These are phyloP conservation scores for Monopis laevigella DNA, from an alignment of 2,888 invertebrate genomes.

Conservation along the genomic window DNA sequence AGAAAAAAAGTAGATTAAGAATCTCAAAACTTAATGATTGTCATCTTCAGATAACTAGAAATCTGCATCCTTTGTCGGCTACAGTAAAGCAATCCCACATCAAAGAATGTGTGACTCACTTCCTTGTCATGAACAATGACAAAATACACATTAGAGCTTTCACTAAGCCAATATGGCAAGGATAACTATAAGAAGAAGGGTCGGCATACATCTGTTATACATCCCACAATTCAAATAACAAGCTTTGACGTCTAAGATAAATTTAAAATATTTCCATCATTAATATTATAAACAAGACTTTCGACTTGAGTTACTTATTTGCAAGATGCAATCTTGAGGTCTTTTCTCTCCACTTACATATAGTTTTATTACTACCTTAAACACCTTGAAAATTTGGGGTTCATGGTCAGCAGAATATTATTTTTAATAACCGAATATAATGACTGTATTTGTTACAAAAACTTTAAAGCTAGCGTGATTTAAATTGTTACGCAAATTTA, in stretches of 20 bases:
- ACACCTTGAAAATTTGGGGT: constrained; percentile 26
- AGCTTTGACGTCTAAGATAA: background rate
- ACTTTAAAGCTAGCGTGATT: background rate
- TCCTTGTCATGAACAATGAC: constrained; percentile 46
- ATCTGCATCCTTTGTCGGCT: too few species aligned
- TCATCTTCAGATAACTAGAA: too few species aligned
- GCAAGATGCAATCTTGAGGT: too few species aligned
- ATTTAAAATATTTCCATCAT: background rate
- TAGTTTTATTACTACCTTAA: background rate
- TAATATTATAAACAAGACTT: too few species aligned
- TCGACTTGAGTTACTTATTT: too few species aligned
- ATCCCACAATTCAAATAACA: background rate
- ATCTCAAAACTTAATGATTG: too few species aligned
- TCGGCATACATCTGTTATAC: constrained; percentile 25
- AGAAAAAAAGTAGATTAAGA: too few species aligned
- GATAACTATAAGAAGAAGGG: constrained; percentile 40
- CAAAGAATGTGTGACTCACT: constrained; percentile 30
- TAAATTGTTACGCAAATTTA: background rate
- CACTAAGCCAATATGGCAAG: constrained; percentile 38
- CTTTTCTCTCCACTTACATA: too few species aligned
- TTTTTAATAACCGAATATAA: constrained; percentile 37
- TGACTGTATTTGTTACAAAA: background rate
- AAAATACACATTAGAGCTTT: constrained; percentile 38
- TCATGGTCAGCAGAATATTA: constrained; percentile 40
- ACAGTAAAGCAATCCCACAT: too few species aligned